Base-by-base conservation (phyloP, 2,797 vertebrate genomes). In the Ambastaia sidthimunki region DNA sequence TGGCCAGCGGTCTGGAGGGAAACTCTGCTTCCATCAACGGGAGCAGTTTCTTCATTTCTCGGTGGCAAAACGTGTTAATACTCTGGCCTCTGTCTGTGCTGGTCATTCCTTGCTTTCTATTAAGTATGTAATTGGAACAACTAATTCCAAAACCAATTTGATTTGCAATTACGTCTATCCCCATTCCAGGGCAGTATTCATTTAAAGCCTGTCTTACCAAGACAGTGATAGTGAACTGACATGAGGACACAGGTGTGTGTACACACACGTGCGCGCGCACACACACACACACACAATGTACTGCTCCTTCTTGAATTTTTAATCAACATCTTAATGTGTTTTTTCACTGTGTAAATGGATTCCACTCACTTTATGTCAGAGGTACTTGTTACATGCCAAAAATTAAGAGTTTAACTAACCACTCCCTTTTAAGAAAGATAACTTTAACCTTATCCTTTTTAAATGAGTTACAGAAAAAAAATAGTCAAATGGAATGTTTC, bases 91-190 rank as follows among this genome's bases (percentile, higher is more conserved):
- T 68, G 55, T n/a, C 60, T 77, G 74, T 25, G 74, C 62, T 21
- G 70, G 70, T 82, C 81, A 82, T 82, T 74, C 63, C 70, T 72
- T 62, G 63, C 60, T 73, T 78, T 82, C 81, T 62, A 82, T 82
- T 82, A 78, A 78, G 69, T 82, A 73, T 78, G 75, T 82, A 78
- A 82, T 78, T 78, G 81, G 81, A 78, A 78, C 81, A 78, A 82
- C 81, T 78, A 82, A 82, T 82, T 82, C 81, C 70, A 78, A 82
- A 82, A 78, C 54, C 81, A 82, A 82, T 82, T 78, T 82, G 81
- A 78, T 82, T 78, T 62, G 62, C 75, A 77, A 82, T 82, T 82
- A 82, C 13, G 44, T 77, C 81, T 21, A 78, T 73, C 47, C 70
- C 62, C 62, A 78, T 78, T 67, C 70, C 70, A 78, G 81, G 62